Conservation (phyloP, 2,888 invertebrate genomes). For the Eupithecia tripunctaria region DNA sequence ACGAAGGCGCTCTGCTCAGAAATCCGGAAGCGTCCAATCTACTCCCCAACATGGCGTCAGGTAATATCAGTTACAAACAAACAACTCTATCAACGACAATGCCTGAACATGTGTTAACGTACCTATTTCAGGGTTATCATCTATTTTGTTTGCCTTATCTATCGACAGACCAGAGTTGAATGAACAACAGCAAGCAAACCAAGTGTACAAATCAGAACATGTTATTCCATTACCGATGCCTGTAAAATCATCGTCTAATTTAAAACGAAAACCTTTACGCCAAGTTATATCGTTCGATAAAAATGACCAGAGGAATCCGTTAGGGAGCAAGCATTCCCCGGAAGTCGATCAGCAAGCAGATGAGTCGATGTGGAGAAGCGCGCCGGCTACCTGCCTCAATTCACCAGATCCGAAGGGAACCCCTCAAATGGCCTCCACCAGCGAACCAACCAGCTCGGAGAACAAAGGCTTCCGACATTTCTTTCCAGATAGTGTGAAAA, state of each 20-base stretch:
- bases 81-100: slow-evolving; percentile 33
- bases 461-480: slow-evolving; percentile 75
- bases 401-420: slow-evolving; percentile 80
- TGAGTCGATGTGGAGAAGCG: slow-evolving; percentile 79
- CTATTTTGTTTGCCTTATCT: slow-evolving; percentile 95
- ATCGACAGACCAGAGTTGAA: slow-evolving; percentile 94
- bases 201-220: slow-evolving; percentile 84
- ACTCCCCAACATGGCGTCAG: slow-evolving; percentile 94
- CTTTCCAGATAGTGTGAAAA: slow-evolving; percentile 78
- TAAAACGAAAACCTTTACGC: slow-evolving; percentile 74
- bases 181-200: slow-evolving; percentile 80
- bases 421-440: slow-evolving; percentile 65
- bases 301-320: slow-evolving; percentile 60
- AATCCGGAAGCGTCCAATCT: slow-evolving; percentile 91
- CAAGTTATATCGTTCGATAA: slow-evolving; percentile 83
- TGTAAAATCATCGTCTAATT: slow-evolving; percentile 75
- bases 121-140: slow-evolving; percentile 88
- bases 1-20: slow-evolving; percentile 92
- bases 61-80: slow-evolving; percentile 69
- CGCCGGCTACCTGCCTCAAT: slow-evolving; percentile 86
- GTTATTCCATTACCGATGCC: slow-evolving; percentile 88
- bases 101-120: slow-evolving; percentile 36
- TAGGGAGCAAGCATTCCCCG: slow-evolving; percentile 50
- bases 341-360: slow-evolving; percentile 51
- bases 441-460: slow-evolving; percentile 79